Base-by-base conservation (phyloP, 2,888 invertebrate genomes). In the Yponomeuta evonymella region DNA sequence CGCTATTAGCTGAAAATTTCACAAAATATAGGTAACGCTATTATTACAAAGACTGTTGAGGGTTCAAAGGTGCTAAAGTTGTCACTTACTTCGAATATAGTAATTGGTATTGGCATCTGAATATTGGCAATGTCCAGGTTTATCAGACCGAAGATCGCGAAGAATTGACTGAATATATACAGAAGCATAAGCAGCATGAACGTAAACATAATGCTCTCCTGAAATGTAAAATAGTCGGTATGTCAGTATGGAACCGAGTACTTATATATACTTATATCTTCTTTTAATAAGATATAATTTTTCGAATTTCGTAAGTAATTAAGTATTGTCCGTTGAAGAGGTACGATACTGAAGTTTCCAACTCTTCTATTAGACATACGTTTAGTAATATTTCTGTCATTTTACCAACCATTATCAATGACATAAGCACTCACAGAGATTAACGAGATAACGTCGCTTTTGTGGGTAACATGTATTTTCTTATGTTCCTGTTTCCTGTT, bases 151-250 rank as follows among this genome's bases (percentile, higher is more conserved):
- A 91, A 87, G 73, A 92, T 91, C 48, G 91, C 87, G 72, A 92
- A 91, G 76, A 89, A 90, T 77, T 91, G 91, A 74, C 90, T 92
- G 75, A 91, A 92, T 79, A 89, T 83, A 75, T 90, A 92, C 62
- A 92, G 79, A 23, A 92, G 77, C 67, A 89, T 79, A 67, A 92
- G 75, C 30, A 92, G 80, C 80, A 92, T 82, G 73, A 87, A 89
- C 23, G 91, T 91, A 69, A 92, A 92, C 89, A 90, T 91, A 79
- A 90, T 86, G 74, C 91, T 92, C 78, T 91, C 92, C 92, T 92
- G 84, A 73, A 89, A 89, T 73, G 43, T 73, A 70, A 72, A 69
- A 43, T 67, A 67, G 4, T 23, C 23, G 23, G 23, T 11, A 23
- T 43, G 43, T 43, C 43, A 43, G 8, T 43, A 8, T 43, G 43